Evolutionary conservation across 2,797 vertebrate genomes (phyloP).

Genomic region (Centropyge bicolor): DNA sequence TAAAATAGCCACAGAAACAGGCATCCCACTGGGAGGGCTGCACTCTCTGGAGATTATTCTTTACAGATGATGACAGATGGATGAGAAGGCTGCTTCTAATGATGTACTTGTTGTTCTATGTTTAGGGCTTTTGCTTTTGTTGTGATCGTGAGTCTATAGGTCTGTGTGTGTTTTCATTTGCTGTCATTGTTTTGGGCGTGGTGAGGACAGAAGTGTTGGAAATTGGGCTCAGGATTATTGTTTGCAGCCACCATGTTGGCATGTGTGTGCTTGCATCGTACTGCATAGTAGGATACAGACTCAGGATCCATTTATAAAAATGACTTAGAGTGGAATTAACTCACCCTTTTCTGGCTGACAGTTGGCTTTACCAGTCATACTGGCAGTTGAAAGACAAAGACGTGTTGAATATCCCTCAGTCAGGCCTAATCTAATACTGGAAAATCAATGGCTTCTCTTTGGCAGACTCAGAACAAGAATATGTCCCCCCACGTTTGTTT

Average conservation of each 20-base stretch:
- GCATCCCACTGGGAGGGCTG: conserved; percentile 42
- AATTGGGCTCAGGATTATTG: neutral
- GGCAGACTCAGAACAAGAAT: conserved; percentile 16
- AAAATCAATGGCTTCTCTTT: conserved; percentile 16
- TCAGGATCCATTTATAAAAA: conserved; percentile 9
- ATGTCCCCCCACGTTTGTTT: neutral
- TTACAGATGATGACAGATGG: conserved; percentile 54
- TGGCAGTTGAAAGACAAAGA: conserved; percentile 13
- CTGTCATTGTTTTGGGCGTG: conserved; percentile 27
- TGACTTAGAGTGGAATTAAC: neutral
- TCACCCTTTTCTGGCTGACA: conserved; percentile 9
- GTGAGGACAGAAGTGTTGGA: conserved; percentile 8
- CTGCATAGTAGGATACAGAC: conserved; percentile 17
- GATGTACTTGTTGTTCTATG: conserved; percentile 15
- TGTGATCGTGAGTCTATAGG: conserved; percentile 47
- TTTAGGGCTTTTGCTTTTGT: conserved; percentile 44
- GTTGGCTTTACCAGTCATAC: neutral
- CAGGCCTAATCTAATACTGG: conserved; percentile 5
- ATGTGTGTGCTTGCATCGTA: conserved; percentile 40
- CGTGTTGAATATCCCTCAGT: conserved; percentile 13
- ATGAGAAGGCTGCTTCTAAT: conserved; percentile 35
- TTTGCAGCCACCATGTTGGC: neutral
- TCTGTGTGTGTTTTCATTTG: conserved; percentile 43
- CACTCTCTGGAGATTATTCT: conserved; percentile 57
- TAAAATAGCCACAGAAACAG: conserved; percentile 56